phyloP scores from a whole-genome alignment of 2,888 invertebrate genomes.

The Drosophila anceps region DNA sequence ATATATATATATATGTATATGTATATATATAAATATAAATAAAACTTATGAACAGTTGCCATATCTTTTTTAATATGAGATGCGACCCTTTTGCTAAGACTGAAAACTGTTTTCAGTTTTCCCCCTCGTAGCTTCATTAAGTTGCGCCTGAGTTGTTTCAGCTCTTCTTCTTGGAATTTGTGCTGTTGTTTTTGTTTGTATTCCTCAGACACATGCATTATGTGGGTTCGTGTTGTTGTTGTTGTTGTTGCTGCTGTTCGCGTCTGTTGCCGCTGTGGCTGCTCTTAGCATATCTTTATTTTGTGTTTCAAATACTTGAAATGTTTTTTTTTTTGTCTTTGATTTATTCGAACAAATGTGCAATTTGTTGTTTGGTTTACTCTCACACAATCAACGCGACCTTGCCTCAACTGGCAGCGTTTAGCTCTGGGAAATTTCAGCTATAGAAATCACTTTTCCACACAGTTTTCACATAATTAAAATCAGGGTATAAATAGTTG shows the following conservation, averaged over 20 bases:
- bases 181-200: conserved; percentile 32
- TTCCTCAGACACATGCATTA: conserved; percentile 27
- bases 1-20: background rate
- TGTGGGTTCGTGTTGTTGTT: conserved; percentile 14
- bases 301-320: conserved; percentile 20
- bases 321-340: conserved; percentile 24
- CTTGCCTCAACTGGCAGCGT: conserved; percentile 43
- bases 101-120: conserved; percentile 11
- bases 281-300: conserved; percentile 40
- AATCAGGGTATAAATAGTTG: too few relatives aligned
- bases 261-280: conserved; percentile 45
- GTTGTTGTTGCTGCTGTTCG: conserved; percentile 21
- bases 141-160: conserved; percentile 23
- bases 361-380: conserved; percentile 49
- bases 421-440: conserved; percentile 28
- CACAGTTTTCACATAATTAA: conserved; percentile 10
- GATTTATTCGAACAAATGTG: conserved; percentile 72
- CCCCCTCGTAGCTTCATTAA: conserved; percentile 64
- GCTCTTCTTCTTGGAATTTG: conserved; percentile 46
- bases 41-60: conserved; percentile 12
- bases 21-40: background rate
- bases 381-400: conserved; percentile 35
- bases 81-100: conserved; percentile 14
- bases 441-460: conserved; percentile 10
- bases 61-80: conserved; percentile 18